Conservation (phyloP, 2,888 invertebrate species). For the Nomada goodeniana region DNA sequence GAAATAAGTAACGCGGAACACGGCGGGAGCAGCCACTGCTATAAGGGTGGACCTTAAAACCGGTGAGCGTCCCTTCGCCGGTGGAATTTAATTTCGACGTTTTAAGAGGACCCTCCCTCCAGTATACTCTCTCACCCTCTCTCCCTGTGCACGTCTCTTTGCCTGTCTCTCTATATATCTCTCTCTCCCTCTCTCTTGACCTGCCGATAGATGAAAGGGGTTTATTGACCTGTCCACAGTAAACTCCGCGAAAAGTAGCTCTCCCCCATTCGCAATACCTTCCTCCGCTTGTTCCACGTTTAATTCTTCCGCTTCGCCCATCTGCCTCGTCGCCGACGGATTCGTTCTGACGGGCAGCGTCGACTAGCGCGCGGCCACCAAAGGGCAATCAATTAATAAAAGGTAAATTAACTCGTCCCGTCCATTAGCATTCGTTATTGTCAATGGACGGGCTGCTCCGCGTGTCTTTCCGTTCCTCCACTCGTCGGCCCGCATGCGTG, state of each 20-base stretch:
- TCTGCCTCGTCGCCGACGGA: background rate
- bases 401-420: constrained; percentile 82
- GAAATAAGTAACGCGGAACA: constrained; percentile 78
- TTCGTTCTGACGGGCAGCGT: constrained; percentile 4
- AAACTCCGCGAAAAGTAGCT: constrained; percentile 68
- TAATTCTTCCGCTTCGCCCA: constrained; percentile 11
- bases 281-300: background rate
- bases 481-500: constrained; percentile 71
- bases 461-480: constrained; percentile 57
- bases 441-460: constrained; percentile 72
- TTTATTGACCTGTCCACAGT: constrained; percentile 76
- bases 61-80: constrained; percentile 66
- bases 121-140: constrained; percentile 40
- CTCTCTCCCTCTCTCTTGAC: constrained; percentile 46
- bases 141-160: constrained; percentile 19
- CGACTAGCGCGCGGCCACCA: constrained; percentile 48
- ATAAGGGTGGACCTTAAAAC: constrained; percentile 73
- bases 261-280: constrained; percentile 25
- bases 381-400: constrained; percentile 82
- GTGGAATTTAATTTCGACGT: constrained; percentile 82
- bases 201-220: constrained; percentile 71
- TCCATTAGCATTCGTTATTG: constrained; percentile 82
- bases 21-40: constrained; percentile 41
- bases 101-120: constrained; percentile 75
- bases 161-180: constrained; percentile 45